phyloP scores from a whole-genome alignment of 2,113 vertebrate species.

The Prunella fulvescens region DNA sequence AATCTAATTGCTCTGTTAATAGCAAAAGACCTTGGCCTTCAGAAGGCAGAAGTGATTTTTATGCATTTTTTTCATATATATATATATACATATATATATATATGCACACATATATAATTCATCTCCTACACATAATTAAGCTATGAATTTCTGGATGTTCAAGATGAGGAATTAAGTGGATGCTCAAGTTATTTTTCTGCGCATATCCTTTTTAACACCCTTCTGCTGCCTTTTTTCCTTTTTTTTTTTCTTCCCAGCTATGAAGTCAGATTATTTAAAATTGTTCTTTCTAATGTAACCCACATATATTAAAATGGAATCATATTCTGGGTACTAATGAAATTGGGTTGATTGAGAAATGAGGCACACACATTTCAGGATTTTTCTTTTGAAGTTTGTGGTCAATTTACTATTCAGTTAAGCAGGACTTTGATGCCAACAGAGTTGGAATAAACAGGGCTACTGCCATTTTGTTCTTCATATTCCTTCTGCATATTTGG shows the following conservation, averaged over 20 bases:
- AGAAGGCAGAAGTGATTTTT: constrained; percentile 24
- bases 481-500: constrained; percentile 17
- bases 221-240: not conserved
- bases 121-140: constrained; percentile 51
- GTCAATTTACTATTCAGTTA: constrained; percentile 10
- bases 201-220: not conserved
- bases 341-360: not conserved
- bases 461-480: not conserved
- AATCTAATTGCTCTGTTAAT: constrained; percentile 62
- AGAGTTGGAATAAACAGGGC: not conserved
- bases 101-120: not conserved
- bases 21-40: constrained; percentile 35
- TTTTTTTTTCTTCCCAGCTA: constrained; percentile 27
- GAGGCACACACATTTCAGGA: not conserved
- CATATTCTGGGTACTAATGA: not conserved
- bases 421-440: not conserved
- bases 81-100: too few relatives aligned
- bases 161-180: constrained; percentile 11
- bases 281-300: not conserved
- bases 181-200: not conserved
- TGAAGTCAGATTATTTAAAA: constrained; percentile 49
- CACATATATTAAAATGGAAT: constrained; percentile 16
- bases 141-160: constrained; percentile 43
- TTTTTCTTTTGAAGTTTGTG: constrained; percentile 7
- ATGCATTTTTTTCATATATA: not conserved